Evolutionary conservation across 2,888 invertebrate genomes (phyloP), one percentile per base, ranked within the genome.

Genomic region (Idaea aversata): DNA sequence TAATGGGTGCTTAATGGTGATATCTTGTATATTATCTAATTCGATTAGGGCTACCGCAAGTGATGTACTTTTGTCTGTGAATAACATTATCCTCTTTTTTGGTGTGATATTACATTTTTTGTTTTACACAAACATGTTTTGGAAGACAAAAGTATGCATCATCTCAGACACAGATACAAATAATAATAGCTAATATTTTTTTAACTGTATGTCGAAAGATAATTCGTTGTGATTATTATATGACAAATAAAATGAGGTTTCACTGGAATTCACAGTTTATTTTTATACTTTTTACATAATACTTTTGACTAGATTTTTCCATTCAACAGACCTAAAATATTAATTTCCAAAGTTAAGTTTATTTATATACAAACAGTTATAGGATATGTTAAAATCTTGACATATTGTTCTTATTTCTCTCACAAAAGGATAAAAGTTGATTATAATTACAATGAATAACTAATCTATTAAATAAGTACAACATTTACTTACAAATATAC

Each of bases 401-500:
- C 38, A 65, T 58, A 59, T 62, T 61, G 58, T 34, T 59, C 34
- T 59, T 16, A 16, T 59, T 34, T 34, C 34, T 59, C 58, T 59
- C 61, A 57, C n/a, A 61, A 15, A n/a, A 34, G 34, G 62, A 58
- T 57, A 35, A 59, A 59, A 59, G 3, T 59, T 34, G 25, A 15
- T 58, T 58, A 58, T 58, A 2, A 58, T 15, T 16, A 58, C 15
- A 57, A 15, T 7, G 34, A 34, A 16, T 16, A 10, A 16, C 13
- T 16, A 59, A 25, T 59, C 13, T 15, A 59, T 16, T 59, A 34
- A 10, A 7, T 10, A 47, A 7, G 13, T 47, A 7, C 47, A 13
- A 64, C 62, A 67, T 67, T 63, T 62, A 68, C 63, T 66, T 70
- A 69, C 65, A 65, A 57, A 65, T 66, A 66, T 67, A 65, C 63